These are phyloP conservation scores for Drosophila dives DNA, from an alignment of 2,888 invertebrate genomes.

Conservation along the genomic window DNA sequence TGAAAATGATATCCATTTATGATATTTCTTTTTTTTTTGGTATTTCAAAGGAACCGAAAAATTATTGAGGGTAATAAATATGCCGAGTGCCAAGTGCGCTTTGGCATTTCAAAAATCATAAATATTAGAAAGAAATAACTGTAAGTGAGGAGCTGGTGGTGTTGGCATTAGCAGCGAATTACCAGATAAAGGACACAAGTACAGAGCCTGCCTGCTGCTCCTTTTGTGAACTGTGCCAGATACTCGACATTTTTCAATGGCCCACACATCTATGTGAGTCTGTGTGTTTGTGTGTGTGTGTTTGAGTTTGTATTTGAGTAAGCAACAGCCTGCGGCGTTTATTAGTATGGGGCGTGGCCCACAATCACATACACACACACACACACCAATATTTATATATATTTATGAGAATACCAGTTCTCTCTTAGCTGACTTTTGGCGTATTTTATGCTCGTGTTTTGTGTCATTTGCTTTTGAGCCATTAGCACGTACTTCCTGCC, in stretches of 20 bases:
- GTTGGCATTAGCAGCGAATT: constrained; percentile 69
- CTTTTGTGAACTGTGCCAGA: constrained; percentile 54
- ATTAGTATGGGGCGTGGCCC: constrained; percentile 63
- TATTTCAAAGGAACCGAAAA: constrained; percentile 13
- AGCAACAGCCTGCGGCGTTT: constrained; percentile 67
- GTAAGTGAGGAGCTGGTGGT: constrained; percentile 45
- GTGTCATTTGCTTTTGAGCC: constrained; percentile 76
- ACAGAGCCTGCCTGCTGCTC: constrained; percentile 43
- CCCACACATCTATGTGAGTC: constrained; percentile 14
- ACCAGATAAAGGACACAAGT: constrained; percentile 62
- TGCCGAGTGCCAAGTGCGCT: constrained; percentile 41
- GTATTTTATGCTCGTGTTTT: constrained; percentile 57
- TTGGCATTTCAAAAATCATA: constrained; percentile 73
- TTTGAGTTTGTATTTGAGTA: constrained; percentile 3
- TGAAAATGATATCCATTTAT: neutral
- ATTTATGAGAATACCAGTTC: constrained; percentile 62
- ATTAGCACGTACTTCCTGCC: constrained; percentile 77
- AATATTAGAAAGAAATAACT: constrained; percentile 71
- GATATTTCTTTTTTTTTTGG: neutral
- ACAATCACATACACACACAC: constrained; percentile 12
- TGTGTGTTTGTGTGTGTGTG: constrained; percentile 8
- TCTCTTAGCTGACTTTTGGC: constrained; percentile 66
- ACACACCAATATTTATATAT: constrained; percentile 37
- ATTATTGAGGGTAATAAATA: constrained; percentile 47
- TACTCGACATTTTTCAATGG: constrained; percentile 76